Base-by-base conservation (phyloP, 2,797 vertebrate species). In the Clangula hyemalis region DNA sequence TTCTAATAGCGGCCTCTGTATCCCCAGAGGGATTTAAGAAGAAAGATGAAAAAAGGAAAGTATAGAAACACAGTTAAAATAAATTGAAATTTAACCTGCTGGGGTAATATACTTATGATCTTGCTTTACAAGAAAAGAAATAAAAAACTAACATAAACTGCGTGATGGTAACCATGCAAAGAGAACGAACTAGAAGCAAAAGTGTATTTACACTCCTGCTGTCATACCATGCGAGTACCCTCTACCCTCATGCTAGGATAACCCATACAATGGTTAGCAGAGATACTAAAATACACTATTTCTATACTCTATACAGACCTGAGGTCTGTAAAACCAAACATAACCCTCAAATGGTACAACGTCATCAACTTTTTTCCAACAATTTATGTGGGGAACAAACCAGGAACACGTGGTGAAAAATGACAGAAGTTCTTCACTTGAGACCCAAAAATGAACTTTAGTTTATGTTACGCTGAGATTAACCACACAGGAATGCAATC, bases 1-100 rank as follows among this genome's bases (percentile, higher is more conserved):
- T 91, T 57, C 81, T 92, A 90, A 85, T 12, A 79, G 39, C 8
- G 34, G 49, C 22, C n/a, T 92, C 58, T 91, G 49, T 69, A 89
- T 66, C 24, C 57, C 77, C 41, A 43, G 32, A 87, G 65, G 65
- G 65, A 89, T 87, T 95, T 89, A 90, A 39, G 69, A 94, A 82
- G 39, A 74, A 87, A 87, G 54, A 84, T 34, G 32, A 88, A 85
- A 89, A 82, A 89, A 70, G 53, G 34, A 45, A 91, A 92, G 54
- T 72, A 82, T 10, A 69, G 68, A 89, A 94, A 77, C 28, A 32
- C 34, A 43, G 54, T 39, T 65, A 53, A 89, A 90, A n/a, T 71
- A 94, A 94, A 96, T 53, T 68, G 94, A 94, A 95, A 90, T 94
- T 90, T 95, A 94, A 93, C 81, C 69, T 94, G 68, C 72, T 90